Conservation (phyloP, 2,797 vertebrate species). For the Graptemys geographica region DNA sequence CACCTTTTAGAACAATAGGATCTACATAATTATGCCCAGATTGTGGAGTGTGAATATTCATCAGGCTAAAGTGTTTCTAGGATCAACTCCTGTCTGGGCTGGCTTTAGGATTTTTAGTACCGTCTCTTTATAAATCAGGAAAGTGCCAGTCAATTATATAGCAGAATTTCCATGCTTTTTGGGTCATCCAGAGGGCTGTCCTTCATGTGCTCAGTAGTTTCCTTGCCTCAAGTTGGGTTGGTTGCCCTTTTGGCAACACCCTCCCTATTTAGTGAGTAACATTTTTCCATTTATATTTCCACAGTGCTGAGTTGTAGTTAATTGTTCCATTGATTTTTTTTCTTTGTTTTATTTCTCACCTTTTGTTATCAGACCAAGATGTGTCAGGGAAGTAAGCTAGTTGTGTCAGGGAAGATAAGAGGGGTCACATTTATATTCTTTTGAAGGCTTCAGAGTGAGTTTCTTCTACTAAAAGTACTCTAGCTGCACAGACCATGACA, state of each 20-base stretch:
- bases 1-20: slow-evolving; percentile 7
- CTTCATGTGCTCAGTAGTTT: not conserved
- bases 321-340: not conserved
- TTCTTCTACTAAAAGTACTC: not conserved
- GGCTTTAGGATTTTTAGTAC: not conserved
- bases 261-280: not conserved
- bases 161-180: not conserved
- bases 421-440: not conserved
- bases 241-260: not conserved
- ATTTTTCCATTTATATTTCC: not conserved
- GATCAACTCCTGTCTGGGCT: not conserved
- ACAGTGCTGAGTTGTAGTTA: not conserved
- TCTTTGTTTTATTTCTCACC: not conserved
- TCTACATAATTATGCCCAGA: not conserved
- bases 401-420: not conserved
- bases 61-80: not conserved
- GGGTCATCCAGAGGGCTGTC: not conserved
- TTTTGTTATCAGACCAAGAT: not conserved
- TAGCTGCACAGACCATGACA: not conserved
- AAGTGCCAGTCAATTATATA: not conserved
- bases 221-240: not conserved
- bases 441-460: not conserved
- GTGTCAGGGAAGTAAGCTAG: not conserved
- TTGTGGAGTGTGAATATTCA: not conserved
- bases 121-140: not conserved